Evolutionary conservation across 2,113 vertebrate species (phyloP), one percentile per base, ranked within the genome.

Genomic region (Corydoras sp.): DNA sequence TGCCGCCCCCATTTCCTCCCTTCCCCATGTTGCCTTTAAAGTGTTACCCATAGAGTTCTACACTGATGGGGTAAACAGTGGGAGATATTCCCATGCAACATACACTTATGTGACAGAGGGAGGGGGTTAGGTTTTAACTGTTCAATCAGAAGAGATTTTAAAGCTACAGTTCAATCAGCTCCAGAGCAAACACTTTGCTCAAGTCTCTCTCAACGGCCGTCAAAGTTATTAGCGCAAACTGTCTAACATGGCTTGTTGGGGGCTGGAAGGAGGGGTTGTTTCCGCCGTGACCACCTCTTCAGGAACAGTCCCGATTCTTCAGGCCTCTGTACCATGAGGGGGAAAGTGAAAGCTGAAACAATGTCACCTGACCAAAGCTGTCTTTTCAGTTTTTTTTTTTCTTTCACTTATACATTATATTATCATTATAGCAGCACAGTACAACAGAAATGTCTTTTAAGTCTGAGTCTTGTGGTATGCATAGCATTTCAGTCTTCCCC

Each of bases 401-500:
- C 90, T 92, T 93, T 84, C 85, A 76, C 91, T 91, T 77, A 76
- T 80, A 80, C 72, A 75, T 80, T 80, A 80, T 62, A 32, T 62
- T 72, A 75, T 66, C 61, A 73, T 77, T 68, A 73, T 94, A 92
- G 94, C 92, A 93, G 86, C 89, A 93, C 90, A 93, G 91, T 90
- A 85, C 91, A 90, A 92, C 86, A 95, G 86, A 72, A 86, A 92
- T 91, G 76, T 89, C 85, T 88, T 90, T 92, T 93, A 95, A 92
- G 94, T 95, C 95, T 96, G 95, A 94, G 93, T 95, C 94, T 95
- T 89, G 92, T 92, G 92, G 94, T 89, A 94, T 93, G 93, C 92
- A 95, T 91, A 92, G 92, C 92, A 91, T 95, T 91, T 93, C 88
- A 86, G 93, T 92, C 94, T 91, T 92, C 91, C 93, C 92, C 85